Evolutionary conservation across 2,888 invertebrate species (phyloP).

Genomic region (Maniola hyperantus): DNA sequence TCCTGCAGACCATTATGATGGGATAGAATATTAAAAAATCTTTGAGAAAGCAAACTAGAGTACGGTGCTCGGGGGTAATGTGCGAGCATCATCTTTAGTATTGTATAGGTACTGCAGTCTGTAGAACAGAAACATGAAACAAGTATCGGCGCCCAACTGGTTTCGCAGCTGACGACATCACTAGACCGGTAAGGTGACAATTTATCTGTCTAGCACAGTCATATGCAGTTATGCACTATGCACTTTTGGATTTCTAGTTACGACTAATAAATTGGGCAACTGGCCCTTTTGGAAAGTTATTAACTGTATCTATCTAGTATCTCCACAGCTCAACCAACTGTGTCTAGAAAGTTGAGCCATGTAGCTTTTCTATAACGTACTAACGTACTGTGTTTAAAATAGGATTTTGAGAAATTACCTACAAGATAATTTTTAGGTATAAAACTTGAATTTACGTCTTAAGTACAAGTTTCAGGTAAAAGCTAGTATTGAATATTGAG

Average conservation of each 20-base stretch:
- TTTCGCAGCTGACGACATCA: constrained; percentile 21
- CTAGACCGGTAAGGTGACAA: constrained; percentile 26
- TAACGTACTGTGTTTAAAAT: no score
- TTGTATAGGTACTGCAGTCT: neutral
- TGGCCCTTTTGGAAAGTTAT: constrained; percentile 1
- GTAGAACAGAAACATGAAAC: neutral
- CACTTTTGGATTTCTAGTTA: constrained; percentile 14
- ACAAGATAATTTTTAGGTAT: no score
- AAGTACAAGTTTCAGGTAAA: no score
- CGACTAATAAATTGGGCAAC: neutral
- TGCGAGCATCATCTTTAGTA: neutral
- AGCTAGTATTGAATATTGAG: neutral
- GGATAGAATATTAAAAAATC: no score
- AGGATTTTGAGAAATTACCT: no score
- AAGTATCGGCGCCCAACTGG: constrained; percentile 11
- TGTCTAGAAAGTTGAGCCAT: no score
- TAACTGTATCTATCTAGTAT: neutral
- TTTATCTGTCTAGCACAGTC: constrained; percentile 5
- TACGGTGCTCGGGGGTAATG: neutral
- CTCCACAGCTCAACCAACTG: no score
- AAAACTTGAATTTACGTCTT: no score
- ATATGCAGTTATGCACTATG: constrained; percentile 7
- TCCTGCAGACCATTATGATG: no score
- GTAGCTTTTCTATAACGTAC: no score
- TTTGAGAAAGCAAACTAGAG: neutral